Percentiles rank a stretch among this genome's conserved stretches.
These are phyloP conservation scores for Catocala sponsa DNA, from an alignment of 2,888 invertebrate species.

Conservation along the genomic window DNA sequence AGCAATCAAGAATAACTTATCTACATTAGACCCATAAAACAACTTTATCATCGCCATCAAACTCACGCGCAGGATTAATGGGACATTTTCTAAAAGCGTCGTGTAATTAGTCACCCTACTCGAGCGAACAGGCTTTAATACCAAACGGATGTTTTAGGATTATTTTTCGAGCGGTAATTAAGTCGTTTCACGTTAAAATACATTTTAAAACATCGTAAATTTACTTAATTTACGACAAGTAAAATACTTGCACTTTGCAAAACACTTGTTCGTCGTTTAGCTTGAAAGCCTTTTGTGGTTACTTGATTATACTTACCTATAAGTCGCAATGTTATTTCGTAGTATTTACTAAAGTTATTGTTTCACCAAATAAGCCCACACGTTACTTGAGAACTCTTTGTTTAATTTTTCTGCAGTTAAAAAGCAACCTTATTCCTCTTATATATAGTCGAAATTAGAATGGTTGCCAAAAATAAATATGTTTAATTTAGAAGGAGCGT, in stretches of 20 bases:
- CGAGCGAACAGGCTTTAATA: conserved; percentile 49
- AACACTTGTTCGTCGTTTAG: conserved; percentile 49
- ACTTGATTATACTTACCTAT: conserved; percentile 48
- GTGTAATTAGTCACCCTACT: conserved; percentile 49
- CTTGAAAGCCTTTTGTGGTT: conserved; percentile 56
- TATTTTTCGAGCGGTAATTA: conserved; percentile 64
- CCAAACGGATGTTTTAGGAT: conserved; percentile 65
- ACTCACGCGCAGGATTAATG: conserved; percentile 31
- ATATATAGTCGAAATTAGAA: conserved; percentile 18
- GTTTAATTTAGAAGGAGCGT: conserved; percentile 61
- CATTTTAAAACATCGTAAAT: conserved; percentile 61
- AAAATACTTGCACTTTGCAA: conserved; percentile 34
- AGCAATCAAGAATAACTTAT: conserved; percentile 37
- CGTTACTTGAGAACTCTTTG: conserved; percentile 48
- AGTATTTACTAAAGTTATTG: conserved; percentile 64
- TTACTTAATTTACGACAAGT: conserved; percentile 59
- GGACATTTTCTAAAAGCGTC: conserved; percentile 41
- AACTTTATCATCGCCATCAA: conserved; percentile 42
- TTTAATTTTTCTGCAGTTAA: conserved; percentile 35
- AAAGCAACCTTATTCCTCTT: conserved; percentile 24
- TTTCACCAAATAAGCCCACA: conserved; percentile 65
- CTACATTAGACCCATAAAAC: conserved; percentile 35
- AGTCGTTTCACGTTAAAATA: conserved; percentile 64
- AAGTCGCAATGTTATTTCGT: conserved; percentile 54
- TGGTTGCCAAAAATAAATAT: conserved; percentile 36